Evolutionary conservation across 2,113 vertebrate species (phyloP).

Genomic region (Dasyornis broadbenti): DNA sequence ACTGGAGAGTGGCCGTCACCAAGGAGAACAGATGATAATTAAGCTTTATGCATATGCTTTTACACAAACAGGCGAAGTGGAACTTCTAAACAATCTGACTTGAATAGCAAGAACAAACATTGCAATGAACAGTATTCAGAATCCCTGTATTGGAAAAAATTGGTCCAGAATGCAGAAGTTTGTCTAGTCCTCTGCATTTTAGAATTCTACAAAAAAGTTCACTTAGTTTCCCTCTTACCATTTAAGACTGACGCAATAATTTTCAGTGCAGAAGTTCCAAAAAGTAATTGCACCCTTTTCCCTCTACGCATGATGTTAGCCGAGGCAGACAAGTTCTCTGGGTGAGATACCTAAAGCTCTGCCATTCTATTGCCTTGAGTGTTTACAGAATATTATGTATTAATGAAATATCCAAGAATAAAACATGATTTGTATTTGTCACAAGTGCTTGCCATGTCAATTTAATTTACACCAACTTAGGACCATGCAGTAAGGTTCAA

Average conservation of each 20-base stretch:
- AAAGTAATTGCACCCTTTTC: not conserved
- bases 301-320: not conserved
- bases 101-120: not conserved
- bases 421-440: not conserved
- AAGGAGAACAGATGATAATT: constrained; percentile 55
- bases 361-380: not conserved
- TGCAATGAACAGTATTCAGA: not conserved
- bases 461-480: not conserved
- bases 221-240: not conserved
- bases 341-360: not conserved
- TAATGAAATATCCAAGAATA: not conserved
- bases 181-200: not conserved
- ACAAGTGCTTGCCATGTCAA: not conserved
- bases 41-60: constrained; percentile 52
- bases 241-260: not conserved
- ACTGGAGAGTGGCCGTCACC: constrained; percentile 31
- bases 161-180: not conserved
- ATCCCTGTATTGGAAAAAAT: not conserved
- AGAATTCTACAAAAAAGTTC: not conserved
- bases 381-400: not conserved
- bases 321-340: not conserved
- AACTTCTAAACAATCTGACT: constrained; percentile 39
- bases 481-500: not conserved
- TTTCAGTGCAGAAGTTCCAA: not conserved
- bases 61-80: constrained; percentile 11